Base-by-base conservation (phyloP, 2,888 invertebrate species). In the Ennomos erosarius region DNA sequence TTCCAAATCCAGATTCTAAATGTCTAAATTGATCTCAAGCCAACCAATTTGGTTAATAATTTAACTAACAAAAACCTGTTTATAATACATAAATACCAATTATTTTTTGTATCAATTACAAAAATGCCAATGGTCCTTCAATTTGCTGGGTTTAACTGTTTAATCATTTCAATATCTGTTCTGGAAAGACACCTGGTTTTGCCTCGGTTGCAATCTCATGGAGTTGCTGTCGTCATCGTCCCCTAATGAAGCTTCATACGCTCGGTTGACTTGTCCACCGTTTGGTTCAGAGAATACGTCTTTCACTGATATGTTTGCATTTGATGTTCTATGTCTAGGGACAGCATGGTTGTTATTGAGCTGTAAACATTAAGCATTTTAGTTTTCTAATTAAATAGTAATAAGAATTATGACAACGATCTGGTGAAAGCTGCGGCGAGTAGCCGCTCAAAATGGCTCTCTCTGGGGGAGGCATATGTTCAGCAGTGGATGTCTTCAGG, bases 221-320 rank as follows among this genome's bases (percentile, higher is more conserved):
- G 97, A 96, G 76, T 96, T 95, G 69, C 93, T 93, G 68, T 95
- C 95, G 55, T 96, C 96, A 26, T 95, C 94, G 46, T 95, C 95
- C 34, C 93, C 90, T 10, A 93, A 70, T 1, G 94, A 92, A 9
- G 93, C 95, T 76, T 97, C 97, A 78, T 96, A 97, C 4, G 94
- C 97, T 70, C 95, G 93, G 85, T 97, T 97, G 6, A 96, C 91
- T 78, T 95, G 97, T 52, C 97, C 97, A 61, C 93, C 94, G 64
- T 94, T 94, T 0, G 94, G 95, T 79, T 95, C 96, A 4, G 91
- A 92, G 71, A 97, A 97, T 0, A 97, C 95, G 65, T 97, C 96
- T 74, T 97, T 97, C 8, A 96, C 95, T 68, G 95, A 96, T 69
- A 96, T 96, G 73, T 96, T 96, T 0, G 96, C 95, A 64, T 95